Evolutionary conservation across 2,113 vertebrate species (phyloP), one percentile per base, ranked within the genome.

Genomic region (Lophura nycthemera): DNA sequence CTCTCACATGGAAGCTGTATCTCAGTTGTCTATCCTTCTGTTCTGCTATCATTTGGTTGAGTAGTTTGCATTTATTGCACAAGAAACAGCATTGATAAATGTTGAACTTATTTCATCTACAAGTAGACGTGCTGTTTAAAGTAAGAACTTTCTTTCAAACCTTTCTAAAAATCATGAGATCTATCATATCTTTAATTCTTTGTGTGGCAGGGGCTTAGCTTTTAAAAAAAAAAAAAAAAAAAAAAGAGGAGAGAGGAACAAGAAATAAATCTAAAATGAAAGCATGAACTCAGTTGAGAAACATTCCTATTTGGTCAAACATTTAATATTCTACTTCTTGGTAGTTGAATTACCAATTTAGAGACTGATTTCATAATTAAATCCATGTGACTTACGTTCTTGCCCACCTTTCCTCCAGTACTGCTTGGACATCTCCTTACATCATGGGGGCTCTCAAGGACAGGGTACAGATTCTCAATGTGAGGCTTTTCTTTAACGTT

Each of bases 1-100:
- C 5, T 57, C 22, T 40, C 7, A 8, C 1, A 10, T 29, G 43
- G 56, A 63, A 77, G 50, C 17, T 1, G 0, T 59, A 16, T n/a
- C 30, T 64, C 30, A 3, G 12, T 10, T 56, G 38, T 4, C 2
- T 1, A 8, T 56, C 38, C 42, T 77, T 78, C 18, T 19, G 40
- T 18, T 42, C 57, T 34, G n/a, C 15, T 52, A 1, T 57, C 57
- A 72, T 85, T 79, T 43, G 82, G 29, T 27, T 56, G 43, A 45
- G 12, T 4, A 16, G 19, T 71, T 75, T 59, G 32, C n/a, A 54
- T 85, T 70, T 86, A 32, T 13, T 74, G 29, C 11, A 40, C 32
- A 36, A 67, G 72, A 56, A 47, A 16, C 18, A 42, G 0, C 0
- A 18, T 42, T 32, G 42, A 12, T 54, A 48, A 52, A 2, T 54